These are phyloP conservation scores for rabbit (Oryctolagus cuniculus) DNA, from an alignment of 2,113 vertebrate genomes.

Conservation along the genomic window DNA sequence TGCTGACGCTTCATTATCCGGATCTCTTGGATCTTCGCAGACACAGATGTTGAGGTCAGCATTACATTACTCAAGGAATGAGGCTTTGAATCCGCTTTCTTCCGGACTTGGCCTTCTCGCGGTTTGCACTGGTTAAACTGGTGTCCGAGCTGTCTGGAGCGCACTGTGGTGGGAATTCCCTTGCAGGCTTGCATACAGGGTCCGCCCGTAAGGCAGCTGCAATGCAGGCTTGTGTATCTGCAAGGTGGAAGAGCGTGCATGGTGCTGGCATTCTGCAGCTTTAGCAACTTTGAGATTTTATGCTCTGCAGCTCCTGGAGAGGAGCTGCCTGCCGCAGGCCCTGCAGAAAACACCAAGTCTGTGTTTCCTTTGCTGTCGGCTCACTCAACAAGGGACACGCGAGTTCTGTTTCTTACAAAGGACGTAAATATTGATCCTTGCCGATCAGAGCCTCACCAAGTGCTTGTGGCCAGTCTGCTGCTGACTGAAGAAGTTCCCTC, in stretches of 20 bases:
- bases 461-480: background rate
- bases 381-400: conserved; percentile 9
- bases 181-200: background rate
- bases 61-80: conserved; percentile 32
- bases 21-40: background rate
- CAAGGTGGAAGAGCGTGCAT: background rate
- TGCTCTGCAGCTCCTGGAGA: background rate
- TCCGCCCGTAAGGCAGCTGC: background rate
- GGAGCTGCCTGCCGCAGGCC: background rate
- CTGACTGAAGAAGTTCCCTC: conserved; percentile 20
- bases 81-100: background rate
- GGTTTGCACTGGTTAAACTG: background rate
- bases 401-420: conserved; percentile 16
- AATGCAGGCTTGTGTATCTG: background rate
- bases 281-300: background rate
- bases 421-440: conserved; percentile 48
- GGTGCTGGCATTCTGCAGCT: background rate
- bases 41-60: background rate
- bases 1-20: background rate
- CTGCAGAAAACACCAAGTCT: background rate
- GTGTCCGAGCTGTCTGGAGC: background rate
- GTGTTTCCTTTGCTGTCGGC: background rate
- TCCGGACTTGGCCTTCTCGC: background rate
- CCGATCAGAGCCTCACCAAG: background rate
- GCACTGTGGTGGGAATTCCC: background rate